Base-by-base conservation (phyloP, 2,113 vertebrate species). In the Rhipidura dahli region DNA sequence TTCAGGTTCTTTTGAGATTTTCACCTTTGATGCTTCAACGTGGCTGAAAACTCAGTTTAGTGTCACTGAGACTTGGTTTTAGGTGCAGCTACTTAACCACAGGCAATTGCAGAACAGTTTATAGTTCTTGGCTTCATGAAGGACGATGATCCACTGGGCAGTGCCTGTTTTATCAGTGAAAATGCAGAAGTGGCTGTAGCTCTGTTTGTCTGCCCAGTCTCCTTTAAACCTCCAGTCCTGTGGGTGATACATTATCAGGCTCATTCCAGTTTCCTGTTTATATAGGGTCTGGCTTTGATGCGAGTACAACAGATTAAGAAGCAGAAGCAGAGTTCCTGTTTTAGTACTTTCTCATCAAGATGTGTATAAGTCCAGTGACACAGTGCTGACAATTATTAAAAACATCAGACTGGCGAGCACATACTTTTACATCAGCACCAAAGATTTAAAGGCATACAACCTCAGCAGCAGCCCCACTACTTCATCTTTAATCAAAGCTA, bases 251-350 rank as follows among this genome's bases (percentile, higher is more conserved):
- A 88, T 96, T 96, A 97, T 90, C 89, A 17, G 93, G 70, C 73
- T 19, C 72, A 93, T 90, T 85, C 83, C 72, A 90, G 91, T 94
- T 98, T 98, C 97, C 97, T 98, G 96, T 98, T 98, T 97, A 95
- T 92, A 85, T 37, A 95, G 60, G 59, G 47, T 76, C 76, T 86
- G 84, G 90, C 97, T 95, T 96, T 97, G 96, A 97, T 97, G 95
- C 11, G 56, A 96, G 91, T 82, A 28, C 83, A 90, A 33, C 81
- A 92, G 75, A 95, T 89, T 89, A 90, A 94, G 94, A 90, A 91
- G 79, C 73, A 96, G 91, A 57, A 96, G 83, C 89, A 80, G 75
- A 90, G 87, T 96, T 97, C 94, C 94, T 93, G 70, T 95, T 97
- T 96, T 90, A 96, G 92, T 88, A 56, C 56, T 95, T 96, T 96